A percentile compares a stretch with the other conserved stretches of the same genome.
These are phyloP conservation scores for Sciurus carolinensis DNA, from an alignment of 2,797 vertebrate species.

Conservation along the genomic window DNA sequence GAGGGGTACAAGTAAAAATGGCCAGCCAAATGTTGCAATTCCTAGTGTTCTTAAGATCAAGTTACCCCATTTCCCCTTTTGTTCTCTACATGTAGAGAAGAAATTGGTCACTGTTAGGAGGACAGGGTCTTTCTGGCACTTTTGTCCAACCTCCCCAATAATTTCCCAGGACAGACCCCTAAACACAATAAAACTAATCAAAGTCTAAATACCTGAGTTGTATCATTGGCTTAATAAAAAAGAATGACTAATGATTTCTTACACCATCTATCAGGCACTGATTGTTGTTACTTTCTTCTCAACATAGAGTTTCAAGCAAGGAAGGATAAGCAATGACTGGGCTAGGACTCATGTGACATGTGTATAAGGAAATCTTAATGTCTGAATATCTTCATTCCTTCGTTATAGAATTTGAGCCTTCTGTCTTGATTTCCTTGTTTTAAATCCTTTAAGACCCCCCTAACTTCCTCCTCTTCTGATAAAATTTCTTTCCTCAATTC, in stretches of 20 bases:
- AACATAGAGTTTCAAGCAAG: background rate
- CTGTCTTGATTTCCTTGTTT: background rate
- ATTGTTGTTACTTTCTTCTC: constrained; percentile 7
- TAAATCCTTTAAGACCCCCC: background rate
- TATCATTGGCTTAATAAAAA: background rate
- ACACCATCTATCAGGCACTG: background rate
- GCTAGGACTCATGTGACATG: background rate
- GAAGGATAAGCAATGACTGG: background rate
- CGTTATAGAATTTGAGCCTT: background rate
- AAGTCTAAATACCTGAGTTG: background rate
- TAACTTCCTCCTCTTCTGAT: background rate
- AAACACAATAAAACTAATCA: constrained; percentile 29
- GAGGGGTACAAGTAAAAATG: background rate
- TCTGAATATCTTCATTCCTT: background rate
- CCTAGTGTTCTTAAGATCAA: background rate
- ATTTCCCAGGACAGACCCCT: background rate
- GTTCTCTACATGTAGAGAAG: background rate
- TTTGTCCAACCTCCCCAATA: background rate
- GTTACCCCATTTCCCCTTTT: background rate
- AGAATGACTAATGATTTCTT: background rate
- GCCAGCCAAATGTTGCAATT: background rate
- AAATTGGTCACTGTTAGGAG: background rate
- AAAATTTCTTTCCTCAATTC: background rate
- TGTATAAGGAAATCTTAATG: background rate
- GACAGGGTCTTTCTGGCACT: background rate